Evolutionary conservation across 2,797 vertebrate genomes (phyloP), one percentile per base, ranked within the genome.

Genomic region (Kryptolebias ocellatus): DNA sequence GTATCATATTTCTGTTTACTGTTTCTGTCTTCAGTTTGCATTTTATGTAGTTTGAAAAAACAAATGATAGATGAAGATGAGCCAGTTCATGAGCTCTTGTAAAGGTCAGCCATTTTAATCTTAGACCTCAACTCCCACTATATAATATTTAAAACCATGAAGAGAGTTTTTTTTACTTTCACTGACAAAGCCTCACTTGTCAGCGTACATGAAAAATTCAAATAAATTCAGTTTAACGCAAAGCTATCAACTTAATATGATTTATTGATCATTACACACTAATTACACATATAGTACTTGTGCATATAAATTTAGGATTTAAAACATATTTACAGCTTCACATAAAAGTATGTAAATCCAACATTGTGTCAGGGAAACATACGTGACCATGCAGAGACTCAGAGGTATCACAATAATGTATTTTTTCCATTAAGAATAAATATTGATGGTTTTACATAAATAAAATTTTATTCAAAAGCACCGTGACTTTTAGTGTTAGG

Each of bases 91-190:
- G 31, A 74, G 61, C 66, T 72, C 66, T 74, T 73, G 69, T 53
- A 79, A 78, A 84, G 59, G 63, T 68, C 56, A 68, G 51, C 29
- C 55, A 42, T 69, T 73, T 61, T 31, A 55, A 52, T 39, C 66
- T 54, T 37, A 72, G 37, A 69, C n/a, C 15, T 45, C 4, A 61
- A 66, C 69, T 67, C 62, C 77, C 60, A 80, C 78, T 42, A 49
- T 47, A 31, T 28, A 18, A 44, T 39, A 37, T 53, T 50, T 51
- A 52, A 66, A 72, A 53, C 61, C 18, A 10, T 34, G 47, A 24
- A 24, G 18, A 24, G 17, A 46, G 7, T 0, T n/a, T 57, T 29
- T 8, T 28, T 42, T n/a, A 42, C 20, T 28, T n/a, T 29, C 60
- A 52, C 5, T 2, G 10, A 11, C 20, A 45, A 15, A 70, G 44